phyloP scores from a whole-genome alignment of 2,888 invertebrate genomes.

The Cotesia congregata region DNA sequence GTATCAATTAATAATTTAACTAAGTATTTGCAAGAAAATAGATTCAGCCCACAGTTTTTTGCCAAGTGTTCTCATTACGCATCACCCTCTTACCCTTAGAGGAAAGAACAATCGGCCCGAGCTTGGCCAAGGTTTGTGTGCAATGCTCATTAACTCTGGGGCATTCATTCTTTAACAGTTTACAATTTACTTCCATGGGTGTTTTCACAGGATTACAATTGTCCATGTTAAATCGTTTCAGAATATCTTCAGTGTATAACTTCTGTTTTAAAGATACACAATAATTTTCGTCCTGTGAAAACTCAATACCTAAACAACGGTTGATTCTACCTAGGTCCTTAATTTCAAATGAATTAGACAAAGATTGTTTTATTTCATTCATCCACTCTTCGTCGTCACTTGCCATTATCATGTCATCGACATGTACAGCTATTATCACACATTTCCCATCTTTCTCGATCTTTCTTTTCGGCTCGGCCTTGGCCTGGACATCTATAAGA shows the following conservation, averaged over 20 bases:
- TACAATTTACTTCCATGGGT: conserved; percentile 30
- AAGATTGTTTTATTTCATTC: conserved; percentile 2
- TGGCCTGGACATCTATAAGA: too few relatives aligned
- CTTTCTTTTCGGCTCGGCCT: not conserved
- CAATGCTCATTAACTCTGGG: too few relatives aligned
- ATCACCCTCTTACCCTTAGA: too few relatives aligned
- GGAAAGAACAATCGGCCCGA: too few relatives aligned
- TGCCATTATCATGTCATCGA: conserved; percentile 40
- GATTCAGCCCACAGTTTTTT: too few relatives aligned
- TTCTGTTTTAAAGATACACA: conserved; percentile 27
- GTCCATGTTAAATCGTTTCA: conserved; percentile 35
- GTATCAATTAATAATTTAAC: too few relatives aligned
- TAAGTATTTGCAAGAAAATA: too few relatives aligned
- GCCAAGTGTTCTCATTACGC: too few relatives aligned
- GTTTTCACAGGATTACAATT: conserved; percentile 35
- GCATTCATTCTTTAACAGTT: conserved; percentile 25
- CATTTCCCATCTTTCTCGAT: too few relatives aligned
- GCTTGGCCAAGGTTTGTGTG: too few relatives aligned
- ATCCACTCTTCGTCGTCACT: conserved; percentile 20
- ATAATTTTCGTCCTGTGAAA: conserved; percentile 17
- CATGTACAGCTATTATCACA: conserved; percentile 21
- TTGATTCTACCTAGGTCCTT: conserved; percentile 34
- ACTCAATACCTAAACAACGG: conserved; percentile 34
- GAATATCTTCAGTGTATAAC: conserved; percentile 28
- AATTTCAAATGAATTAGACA: conserved; percentile 33